phyloP scores from a whole-genome alignment of 2,113 vertebrate species.

The Amblyornis subalaris region DNA sequence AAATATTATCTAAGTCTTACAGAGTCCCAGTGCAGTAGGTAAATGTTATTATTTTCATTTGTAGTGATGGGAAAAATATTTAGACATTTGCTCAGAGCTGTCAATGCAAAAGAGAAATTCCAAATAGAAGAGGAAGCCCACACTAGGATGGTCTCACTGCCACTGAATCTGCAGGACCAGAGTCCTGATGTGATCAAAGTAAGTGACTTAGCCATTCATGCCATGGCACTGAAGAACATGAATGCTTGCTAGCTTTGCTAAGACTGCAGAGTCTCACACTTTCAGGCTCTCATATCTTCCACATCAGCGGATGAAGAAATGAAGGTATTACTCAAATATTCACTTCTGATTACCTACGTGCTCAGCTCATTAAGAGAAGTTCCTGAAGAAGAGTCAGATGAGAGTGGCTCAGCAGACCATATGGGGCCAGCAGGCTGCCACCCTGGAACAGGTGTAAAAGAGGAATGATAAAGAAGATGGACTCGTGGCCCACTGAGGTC shows the following conservation, averaged over 20 bases:
- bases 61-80: not conserved
- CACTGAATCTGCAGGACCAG: not conserved
- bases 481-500: not conserved
- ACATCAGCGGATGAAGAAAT: not conserved
- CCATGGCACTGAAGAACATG: not conserved
- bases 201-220: not conserved
- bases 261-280: not conserved
- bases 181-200: not conserved
- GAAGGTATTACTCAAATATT: not conserved
- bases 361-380: not conserved
- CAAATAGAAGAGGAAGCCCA: not conserved
- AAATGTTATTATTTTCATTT: not conserved
- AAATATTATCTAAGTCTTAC: not conserved
- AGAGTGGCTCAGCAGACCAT: not conserved
- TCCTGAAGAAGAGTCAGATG: not conserved
- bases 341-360: not conserved
- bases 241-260: not conserved
- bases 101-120: not conserved
- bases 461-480: not conserved
- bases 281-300: not conserved
- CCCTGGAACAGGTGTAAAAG: not conserved
- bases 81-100: not conserved
- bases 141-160: not conserved
- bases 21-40: not conserved
- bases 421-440: not conserved